Percentiles rank a stretch among this genome's conserved stretches.
Evolutionary conservation across 2,888 invertebrate genomes (phyloP).

Genomic region (Chalcosyrphus nemorum): DNA sequence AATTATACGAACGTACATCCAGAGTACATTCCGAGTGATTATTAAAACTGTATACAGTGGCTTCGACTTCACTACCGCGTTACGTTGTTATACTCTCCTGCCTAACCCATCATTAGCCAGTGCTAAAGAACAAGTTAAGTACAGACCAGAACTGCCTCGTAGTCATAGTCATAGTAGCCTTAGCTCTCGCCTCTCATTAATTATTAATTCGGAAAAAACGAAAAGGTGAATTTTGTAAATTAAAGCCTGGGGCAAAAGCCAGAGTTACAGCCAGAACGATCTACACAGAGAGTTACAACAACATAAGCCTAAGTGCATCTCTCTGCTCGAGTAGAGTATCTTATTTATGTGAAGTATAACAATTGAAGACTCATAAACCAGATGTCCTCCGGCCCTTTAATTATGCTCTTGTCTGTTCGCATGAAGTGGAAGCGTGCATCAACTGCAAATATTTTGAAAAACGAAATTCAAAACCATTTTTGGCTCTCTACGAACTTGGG

Average conservation of each 20-base stretch:
- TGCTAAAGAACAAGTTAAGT: constrained; percentile 50
- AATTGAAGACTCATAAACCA: constrained; percentile 26
- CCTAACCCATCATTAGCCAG: constrained; percentile 58
- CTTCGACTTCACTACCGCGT: constrained; percentile 15
- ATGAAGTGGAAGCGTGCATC: constrained; percentile 34
- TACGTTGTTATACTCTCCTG: constrained; percentile 19
- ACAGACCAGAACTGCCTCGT: constrained; percentile 3
- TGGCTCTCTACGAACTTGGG: background rate
- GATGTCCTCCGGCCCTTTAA: constrained; percentile 8
- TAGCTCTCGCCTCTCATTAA: constrained; percentile 44
- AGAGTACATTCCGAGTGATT: constrained; percentile 36
- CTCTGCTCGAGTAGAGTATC: constrained; percentile 17
- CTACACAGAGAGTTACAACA: constrained; percentile 11
- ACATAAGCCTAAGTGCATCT: constrained; percentile 34
- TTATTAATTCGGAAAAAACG: constrained; percentile 60
- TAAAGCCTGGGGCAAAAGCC: constrained; percentile 36
- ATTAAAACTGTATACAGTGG: constrained; percentile 59
- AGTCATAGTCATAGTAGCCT: background rate
- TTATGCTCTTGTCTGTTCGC: background rate
- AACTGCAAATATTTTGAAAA: constrained; percentile 58
- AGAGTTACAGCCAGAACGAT: background rate
- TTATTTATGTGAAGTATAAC: constrained; percentile 50
- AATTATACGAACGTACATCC: constrained; percentile 47
- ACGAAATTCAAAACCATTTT: constrained; percentile 57
- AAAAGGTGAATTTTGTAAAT: constrained; percentile 47